Percentiles rank a stretch among this genome's conserved stretches.
Conservation (phyloP, 2,888 invertebrate genomes). For the Neuroscelio doddi region DNA sequence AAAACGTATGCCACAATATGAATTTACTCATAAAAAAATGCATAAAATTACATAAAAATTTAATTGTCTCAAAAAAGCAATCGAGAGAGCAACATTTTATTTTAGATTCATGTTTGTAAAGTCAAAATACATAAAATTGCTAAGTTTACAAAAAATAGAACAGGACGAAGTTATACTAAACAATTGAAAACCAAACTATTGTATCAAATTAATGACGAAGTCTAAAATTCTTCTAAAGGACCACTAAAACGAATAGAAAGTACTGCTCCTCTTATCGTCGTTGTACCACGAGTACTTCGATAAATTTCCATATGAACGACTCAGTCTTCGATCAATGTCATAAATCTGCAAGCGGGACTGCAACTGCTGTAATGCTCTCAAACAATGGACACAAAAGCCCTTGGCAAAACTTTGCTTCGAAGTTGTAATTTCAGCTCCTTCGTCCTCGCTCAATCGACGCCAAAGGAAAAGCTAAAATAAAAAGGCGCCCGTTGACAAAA, state of each 20-base stretch:
- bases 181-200: too few species aligned
- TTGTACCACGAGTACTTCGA: conserved; percentile 18
- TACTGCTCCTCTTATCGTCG: conserved; percentile 15
- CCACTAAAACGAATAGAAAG: background rate
- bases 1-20: too few species aligned
- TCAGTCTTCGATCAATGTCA: conserved; percentile 31
- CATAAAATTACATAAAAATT: too few species aligned
- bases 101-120: too few species aligned
- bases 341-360: conserved; percentile 36
- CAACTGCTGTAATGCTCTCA: conserved; percentile 29
- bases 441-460: conserved; percentile 32
- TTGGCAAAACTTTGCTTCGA: conserved; percentile 34
- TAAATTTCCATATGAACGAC: conserved; percentile 34
- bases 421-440: conserved; percentile 39
- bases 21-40: too few species aligned
- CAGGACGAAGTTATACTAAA: too few species aligned
- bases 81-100: too few species aligned
- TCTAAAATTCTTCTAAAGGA: too few species aligned
- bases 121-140: too few species aligned
- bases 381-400: conserved; percentile 36
- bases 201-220: too few species aligned
- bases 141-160: too few species aligned
- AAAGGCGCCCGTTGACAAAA: conserved; percentile 56
- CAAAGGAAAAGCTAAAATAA: conserved; percentile 38
- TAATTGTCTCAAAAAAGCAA: too few species aligned